A percentile compares a stretch with the other conserved stretches of the same genome.
phyloP scores from a whole-genome alignment of 2,113 vertebrate genomes.

The Capricornis sumatraensis region DNA sequence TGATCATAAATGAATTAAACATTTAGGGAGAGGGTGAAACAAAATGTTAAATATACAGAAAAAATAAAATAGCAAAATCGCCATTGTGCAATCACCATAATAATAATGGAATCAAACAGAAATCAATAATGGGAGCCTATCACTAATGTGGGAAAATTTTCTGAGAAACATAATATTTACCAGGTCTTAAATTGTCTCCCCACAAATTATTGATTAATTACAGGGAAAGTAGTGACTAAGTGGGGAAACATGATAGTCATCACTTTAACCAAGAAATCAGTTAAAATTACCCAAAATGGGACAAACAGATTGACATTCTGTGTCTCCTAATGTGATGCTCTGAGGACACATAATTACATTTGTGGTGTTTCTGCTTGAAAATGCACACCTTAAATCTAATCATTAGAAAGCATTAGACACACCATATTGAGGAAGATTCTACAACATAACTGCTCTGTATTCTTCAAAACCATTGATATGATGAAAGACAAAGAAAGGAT shows the following conservation, averaged over 20 bases:
- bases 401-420: neutral
- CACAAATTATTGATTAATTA: neutral
- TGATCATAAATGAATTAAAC: neutral
- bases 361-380: neutral
- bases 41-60: neutral
- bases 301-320: neutral
- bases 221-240: neutral
- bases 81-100: neutral
- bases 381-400: neutral
- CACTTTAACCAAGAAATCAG: neutral
- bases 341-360: neutral
- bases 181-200: neutral
- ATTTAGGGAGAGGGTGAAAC: neutral
- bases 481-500: neutral
- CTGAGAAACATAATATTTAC: neutral
- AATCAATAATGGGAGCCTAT: neutral
- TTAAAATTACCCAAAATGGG: neutral
- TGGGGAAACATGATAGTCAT: neutral
- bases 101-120: neutral
- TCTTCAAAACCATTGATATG: neutral
- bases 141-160: neutral
- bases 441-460: neutral
- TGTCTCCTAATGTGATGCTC: neutral
- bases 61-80: neutral
- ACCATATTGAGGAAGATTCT: neutral